Evolutionary conservation across 1,140 invertebrate species (phyloP), one percentile per base, ranked within the genome.

Genomic region (Aphaenogaster ashmeadi): DNA sequence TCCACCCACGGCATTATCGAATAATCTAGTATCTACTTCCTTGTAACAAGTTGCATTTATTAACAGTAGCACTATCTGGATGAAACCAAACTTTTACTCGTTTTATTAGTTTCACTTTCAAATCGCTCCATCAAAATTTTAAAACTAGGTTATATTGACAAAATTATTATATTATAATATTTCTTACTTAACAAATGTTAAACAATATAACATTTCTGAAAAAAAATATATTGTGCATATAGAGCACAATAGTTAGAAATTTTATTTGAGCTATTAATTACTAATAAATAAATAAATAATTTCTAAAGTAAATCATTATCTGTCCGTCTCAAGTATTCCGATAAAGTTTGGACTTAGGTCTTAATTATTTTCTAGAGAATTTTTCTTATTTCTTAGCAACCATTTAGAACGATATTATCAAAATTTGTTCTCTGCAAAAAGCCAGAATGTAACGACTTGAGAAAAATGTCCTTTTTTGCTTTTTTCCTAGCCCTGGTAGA

Each of bases 401-500:
- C 13, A 79, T 71, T 81, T 56, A 69, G 79, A 74, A 36, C 13
- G 80, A 74, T 60, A 84, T 75, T 74, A 84, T 74, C 69, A 47
- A 74, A 84, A 75, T 74, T 84, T 74, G 54, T 74, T 75, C 41
- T 60, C 33, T 38, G 41, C 69, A 58, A 84, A 84, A 84, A 84
- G 33, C 5, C 18, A 36, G 41, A 74, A 62, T 47, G 67, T 84
- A 84, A 84, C 69, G 69, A 62, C 69, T 84, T 71, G 69, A 60
- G 80, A 38, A 84, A 47, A 84, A 50, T 60, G 44, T 38, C 8
- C n/a, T 74, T 58, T 72, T 86, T 90, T 86, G 56, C 50, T 58
- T 90, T 85, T 89, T 86, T 86, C 58, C 47, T 44, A 60, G 21
- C 52, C 60, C n/a, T 60, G 67, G 87, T 56, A 50, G 89, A 90